These are phyloP conservation scores for Alloscopus bannaensis DNA, from an alignment of 2,888 invertebrate species.

Conservation along the genomic window DNA sequence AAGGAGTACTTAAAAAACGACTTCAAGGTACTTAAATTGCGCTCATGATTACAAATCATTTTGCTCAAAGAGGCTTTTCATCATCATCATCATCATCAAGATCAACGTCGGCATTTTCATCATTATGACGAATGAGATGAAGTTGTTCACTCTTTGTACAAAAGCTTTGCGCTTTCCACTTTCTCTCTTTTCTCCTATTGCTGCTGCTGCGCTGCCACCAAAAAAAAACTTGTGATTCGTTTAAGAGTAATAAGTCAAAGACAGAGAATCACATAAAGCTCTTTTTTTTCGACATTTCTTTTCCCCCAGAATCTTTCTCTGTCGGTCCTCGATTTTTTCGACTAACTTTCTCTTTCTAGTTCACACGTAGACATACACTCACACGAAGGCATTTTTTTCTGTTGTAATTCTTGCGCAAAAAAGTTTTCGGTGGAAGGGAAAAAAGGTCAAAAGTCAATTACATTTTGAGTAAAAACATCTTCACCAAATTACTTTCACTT, in stretches of 20 bases:
- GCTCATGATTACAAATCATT: conserved; percentile 60
- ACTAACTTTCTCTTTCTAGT: no score
- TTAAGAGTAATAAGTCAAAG: conserved; percentile 3
- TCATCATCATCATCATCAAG: conserved; percentile 45
- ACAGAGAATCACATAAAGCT: not conserved
- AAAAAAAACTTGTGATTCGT: not conserved
- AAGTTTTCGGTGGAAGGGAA: conserved; percentile 40
- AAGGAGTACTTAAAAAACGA: conserved; percentile 28
- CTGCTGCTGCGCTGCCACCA: not conserved
- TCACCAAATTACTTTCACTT: conserved; percentile 8
- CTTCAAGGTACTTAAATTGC: conserved; percentile 42
- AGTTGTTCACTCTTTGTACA: conserved; percentile 13
- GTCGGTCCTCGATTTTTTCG: no score
- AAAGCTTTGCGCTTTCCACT: not conserved
- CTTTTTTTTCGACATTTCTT: not conserved
- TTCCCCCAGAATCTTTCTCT: no score
- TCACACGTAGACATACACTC: no score
- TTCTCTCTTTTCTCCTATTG: conserved; percentile 20
- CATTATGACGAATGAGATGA: conserved; percentile 54
- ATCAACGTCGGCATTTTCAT: conserved; percentile 33
- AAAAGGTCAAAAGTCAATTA: conserved; percentile 56
- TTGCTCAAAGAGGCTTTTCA: conserved; percentile 53
- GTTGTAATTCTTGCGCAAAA: not conserved
- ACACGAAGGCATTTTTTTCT: no score
- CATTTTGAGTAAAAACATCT: conserved; percentile 25